Evolutionary conservation across 2,113 vertebrate genomes (phyloP).

Genomic region (Empidonax alnorum): DNA sequence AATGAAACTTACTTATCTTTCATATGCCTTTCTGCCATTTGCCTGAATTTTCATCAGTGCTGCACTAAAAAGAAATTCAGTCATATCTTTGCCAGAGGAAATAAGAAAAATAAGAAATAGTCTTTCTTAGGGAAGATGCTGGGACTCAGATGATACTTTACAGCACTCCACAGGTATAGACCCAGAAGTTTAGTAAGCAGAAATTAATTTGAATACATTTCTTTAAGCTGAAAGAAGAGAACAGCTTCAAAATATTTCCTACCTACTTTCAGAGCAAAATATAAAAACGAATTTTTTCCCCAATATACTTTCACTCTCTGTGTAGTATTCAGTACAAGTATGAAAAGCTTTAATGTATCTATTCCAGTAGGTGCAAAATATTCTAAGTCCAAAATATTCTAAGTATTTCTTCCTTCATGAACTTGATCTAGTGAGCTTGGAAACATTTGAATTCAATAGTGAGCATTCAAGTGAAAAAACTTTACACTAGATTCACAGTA

Average conservation of each 20-base stretch:
- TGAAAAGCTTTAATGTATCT: background rate
- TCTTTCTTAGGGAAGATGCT: background rate
- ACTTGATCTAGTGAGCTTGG: background rate
- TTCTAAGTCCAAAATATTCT: background rate
- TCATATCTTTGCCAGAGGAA: slow-evolving; percentile 26
- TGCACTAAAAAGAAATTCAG: slow-evolving; percentile 27
- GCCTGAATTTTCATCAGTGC: background rate
- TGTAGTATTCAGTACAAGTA: background rate
- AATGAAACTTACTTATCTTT: slow-evolving; percentile 6
- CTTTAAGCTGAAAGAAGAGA: background rate
- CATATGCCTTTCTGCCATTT: background rate
- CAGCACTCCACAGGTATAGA: background rate
- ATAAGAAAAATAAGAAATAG: background rate
- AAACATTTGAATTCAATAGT: background rate
- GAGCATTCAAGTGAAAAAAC: background rate
- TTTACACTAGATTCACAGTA: background rate
- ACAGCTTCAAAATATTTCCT: background rate
- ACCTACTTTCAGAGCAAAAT: background rate
- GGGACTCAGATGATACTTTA: background rate
- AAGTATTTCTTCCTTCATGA: background rate
- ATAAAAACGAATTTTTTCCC: background rate
- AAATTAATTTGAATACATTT: background rate
- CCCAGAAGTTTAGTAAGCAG: background rate
- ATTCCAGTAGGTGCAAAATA: background rate
- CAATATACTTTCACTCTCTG: background rate